Percentiles rank a stretch among this genome's conserved stretches.
These are phyloP conservation scores for Wasmannia auropunctata DNA, from an alignment of 1,140 invertebrate species.

Conservation along the genomic window DNA sequence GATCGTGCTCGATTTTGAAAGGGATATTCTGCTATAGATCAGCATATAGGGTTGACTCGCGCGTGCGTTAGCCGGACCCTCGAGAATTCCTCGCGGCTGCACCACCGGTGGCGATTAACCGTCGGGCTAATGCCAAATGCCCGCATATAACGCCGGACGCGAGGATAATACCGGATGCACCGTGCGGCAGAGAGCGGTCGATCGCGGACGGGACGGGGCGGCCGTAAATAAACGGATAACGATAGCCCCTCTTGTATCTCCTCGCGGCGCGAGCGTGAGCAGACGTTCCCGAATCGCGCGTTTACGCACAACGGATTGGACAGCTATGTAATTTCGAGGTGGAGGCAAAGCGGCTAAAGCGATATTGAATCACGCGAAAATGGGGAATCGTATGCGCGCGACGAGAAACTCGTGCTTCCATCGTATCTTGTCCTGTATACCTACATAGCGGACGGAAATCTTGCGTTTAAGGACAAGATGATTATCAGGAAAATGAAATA, in stretches of 20 bases:
- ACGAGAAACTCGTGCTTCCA: background rate
- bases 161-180: constrained; percentile 68
- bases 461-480: background rate
- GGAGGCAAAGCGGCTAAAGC: background rate
- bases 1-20: background rate
- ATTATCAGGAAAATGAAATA: background rate
- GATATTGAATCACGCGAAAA: constrained; percentile 3
- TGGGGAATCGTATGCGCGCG: background rate
- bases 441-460: background rate
- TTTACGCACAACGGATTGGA: constrained; percentile 68
- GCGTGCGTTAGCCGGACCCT: background rate
- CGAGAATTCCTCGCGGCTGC: constrained; percentile 21
- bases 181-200: constrained; percentile 55
- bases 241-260: constrained; percentile 75
- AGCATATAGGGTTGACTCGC: background rate
- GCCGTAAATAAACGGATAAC: constrained; percentile 79
- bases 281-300: constrained; percentile 64
- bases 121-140: constrained; percentile 66
- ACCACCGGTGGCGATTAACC: constrained; percentile 51
- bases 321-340: constrained; percentile 56
- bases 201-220: constrained; percentile 64
- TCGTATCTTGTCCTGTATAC: background rate
- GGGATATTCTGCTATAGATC: constrained; percentile 4
- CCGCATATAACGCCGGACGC: constrained; percentile 34
- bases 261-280: constrained; percentile 38